phyloP scores from a whole-genome alignment of 2,113 vertebrate species.

The Fregata magnificens region DNA sequence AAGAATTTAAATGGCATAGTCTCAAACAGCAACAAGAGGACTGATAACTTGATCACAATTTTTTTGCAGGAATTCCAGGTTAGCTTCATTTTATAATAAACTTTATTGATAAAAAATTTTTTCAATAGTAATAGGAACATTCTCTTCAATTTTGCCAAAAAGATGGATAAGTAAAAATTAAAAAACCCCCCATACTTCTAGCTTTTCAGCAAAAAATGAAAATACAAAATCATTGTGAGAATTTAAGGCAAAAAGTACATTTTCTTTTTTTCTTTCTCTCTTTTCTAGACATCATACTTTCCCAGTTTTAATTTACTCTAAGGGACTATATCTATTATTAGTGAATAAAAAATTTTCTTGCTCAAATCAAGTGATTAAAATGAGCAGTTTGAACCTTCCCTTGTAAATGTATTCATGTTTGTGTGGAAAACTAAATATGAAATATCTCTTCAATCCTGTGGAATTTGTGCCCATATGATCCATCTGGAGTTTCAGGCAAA shows the following conservation, averaged over 20 bases:
- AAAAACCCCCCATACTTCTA: background rate
- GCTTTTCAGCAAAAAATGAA: background rate
- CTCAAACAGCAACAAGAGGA: background rate
- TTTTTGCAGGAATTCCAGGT: background rate
- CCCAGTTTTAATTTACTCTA: background rate
- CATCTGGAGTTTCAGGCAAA: background rate
- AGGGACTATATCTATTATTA: background rate
- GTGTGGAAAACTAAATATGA: background rate
- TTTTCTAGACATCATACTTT: background rate
- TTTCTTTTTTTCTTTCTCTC: background rate
- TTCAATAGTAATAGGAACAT: background rate
- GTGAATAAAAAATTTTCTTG: background rate
- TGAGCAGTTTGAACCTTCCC: background rate
- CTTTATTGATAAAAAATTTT: background rate
- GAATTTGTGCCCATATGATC: background rate
- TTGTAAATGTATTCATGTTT: background rate
- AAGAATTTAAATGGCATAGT: background rate
- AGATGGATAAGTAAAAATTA: background rate
- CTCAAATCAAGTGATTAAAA: background rate
- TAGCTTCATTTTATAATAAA: background rate
- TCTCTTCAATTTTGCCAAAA: background rate
- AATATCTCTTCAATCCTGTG: background rate
- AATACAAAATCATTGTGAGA: background rate
- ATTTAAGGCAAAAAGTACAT: background rate
- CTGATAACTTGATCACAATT: background rate